Evolutionary conservation across 2,797 vertebrate genomes (phyloP).

Genomic region (Crocodylus rhombifer): DNA sequence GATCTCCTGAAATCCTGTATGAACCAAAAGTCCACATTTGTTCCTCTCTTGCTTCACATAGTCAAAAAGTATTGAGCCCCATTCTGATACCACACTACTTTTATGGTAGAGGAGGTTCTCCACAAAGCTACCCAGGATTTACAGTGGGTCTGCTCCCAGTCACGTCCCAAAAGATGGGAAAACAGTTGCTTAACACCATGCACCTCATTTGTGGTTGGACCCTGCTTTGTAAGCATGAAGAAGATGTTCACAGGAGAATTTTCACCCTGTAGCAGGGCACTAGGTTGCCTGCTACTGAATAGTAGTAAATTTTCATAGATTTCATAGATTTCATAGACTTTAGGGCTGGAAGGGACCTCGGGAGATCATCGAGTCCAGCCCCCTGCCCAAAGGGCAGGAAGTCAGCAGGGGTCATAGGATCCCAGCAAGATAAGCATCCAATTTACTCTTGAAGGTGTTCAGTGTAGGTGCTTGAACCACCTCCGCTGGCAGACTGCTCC

Average conservation of each 20-base stretch:
- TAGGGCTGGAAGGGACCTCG: no score
- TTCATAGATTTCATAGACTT: no score
- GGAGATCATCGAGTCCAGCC: no score
- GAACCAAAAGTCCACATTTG: constrained; percentile 32
- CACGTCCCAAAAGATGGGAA: not conserved
- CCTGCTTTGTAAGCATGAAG: not conserved
- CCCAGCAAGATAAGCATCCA: no score
- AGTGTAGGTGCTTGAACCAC: no score
- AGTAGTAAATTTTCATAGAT: no score
- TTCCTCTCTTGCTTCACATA: not conserved
- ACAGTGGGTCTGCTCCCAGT: not conserved
- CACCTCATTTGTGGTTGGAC: not conserved
- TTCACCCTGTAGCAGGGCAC: not conserved
- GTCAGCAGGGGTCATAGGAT: no score
- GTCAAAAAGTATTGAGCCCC: not conserved
- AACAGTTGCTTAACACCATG: not conserved
- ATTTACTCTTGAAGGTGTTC: no score
- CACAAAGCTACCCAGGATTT: not conserved
- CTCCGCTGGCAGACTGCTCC: no score
- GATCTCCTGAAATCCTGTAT: not conserved
- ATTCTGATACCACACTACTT: not conserved
- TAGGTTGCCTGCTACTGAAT: no score
- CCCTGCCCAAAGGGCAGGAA: no score
- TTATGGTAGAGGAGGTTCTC: constrained; percentile 30
- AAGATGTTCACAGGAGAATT: not conserved